Conservation (phyloP, 2,113 vertebrate genomes). For the Nothoprocta perdicaria region DNA sequence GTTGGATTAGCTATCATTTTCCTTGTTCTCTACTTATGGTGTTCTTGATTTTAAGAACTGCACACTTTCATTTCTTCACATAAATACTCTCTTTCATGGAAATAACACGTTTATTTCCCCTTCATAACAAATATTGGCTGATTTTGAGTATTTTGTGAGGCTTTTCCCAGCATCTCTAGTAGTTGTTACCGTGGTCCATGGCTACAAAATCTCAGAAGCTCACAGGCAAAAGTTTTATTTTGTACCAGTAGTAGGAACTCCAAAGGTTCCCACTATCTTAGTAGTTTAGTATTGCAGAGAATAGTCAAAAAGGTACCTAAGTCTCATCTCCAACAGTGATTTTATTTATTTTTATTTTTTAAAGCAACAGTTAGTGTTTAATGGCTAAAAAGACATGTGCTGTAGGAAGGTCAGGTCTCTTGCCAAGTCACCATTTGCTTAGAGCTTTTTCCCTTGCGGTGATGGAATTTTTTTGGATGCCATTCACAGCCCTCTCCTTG, state of each 20-base stretch:
- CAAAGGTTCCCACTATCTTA: background rate
- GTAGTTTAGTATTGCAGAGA: background rate
- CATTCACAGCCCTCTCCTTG: background rate
- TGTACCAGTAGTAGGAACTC: background rate
- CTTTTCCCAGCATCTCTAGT: background rate
- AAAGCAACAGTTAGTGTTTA: background rate
- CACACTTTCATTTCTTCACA: background rate
- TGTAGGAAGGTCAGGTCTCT: background rate
- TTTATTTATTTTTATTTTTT: background rate
- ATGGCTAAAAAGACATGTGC: background rate
- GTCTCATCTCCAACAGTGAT: no score
- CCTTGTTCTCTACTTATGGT: accelerated
- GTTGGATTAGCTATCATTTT: background rate
- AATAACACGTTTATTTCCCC: background rate
- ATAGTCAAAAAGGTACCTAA: background rate
- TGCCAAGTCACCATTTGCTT: background rate
- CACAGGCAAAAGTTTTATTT: background rate
- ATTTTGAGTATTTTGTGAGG: background rate
- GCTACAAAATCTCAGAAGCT: no score
- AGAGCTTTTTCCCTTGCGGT: background rate
- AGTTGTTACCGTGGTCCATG: background rate
- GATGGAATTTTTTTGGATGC: background rate
- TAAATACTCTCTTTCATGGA: no score
- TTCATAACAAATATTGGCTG: background rate
- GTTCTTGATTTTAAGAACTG: background rate